phyloP scores from a whole-genome alignment of 2,113 vertebrate species.

The Polypterus bichir region DNA sequence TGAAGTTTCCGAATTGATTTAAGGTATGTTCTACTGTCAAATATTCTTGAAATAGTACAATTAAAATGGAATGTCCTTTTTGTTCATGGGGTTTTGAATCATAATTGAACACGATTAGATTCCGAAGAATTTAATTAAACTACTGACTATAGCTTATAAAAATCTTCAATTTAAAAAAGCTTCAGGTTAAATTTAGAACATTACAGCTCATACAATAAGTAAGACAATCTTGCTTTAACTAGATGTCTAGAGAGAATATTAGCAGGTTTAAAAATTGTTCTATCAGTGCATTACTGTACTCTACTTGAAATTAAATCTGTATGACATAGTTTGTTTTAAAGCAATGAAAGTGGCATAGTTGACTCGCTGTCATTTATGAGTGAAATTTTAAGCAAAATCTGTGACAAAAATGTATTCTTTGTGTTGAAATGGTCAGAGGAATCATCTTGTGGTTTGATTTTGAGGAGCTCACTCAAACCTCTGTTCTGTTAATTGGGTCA shows the following conservation, averaged over 20 bases:
- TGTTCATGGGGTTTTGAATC: too few species aligned
- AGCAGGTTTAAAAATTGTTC: not conserved
- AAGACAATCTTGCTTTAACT: not conserved
- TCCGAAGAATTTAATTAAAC: not conserved
- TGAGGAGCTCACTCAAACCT: too few species aligned
- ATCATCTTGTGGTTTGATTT: too few species aligned
- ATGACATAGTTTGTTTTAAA: not conserved
- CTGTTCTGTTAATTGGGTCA: too few species aligned
- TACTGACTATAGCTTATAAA: too few species aligned
- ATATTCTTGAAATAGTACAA: not conserved
- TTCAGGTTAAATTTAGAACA: not conserved
- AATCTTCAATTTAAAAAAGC: not conserved
- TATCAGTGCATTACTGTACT: not conserved
- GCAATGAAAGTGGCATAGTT: too few species aligned
- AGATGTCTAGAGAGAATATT: not conserved
- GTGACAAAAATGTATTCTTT: too few species aligned
- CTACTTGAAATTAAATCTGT: not conserved
- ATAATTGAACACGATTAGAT: not conserved
- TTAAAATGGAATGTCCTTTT: not conserved
- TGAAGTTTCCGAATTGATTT: not conserved
- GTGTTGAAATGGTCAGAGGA: too few species aligned
- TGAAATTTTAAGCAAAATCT: too few species aligned
- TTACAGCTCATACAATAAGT: not conserved
- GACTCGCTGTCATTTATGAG: too few species aligned
- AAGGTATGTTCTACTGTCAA: not conserved